Base-by-base conservation (phyloP, 2,113 vertebrate species). In the Mola mola region DNA sequence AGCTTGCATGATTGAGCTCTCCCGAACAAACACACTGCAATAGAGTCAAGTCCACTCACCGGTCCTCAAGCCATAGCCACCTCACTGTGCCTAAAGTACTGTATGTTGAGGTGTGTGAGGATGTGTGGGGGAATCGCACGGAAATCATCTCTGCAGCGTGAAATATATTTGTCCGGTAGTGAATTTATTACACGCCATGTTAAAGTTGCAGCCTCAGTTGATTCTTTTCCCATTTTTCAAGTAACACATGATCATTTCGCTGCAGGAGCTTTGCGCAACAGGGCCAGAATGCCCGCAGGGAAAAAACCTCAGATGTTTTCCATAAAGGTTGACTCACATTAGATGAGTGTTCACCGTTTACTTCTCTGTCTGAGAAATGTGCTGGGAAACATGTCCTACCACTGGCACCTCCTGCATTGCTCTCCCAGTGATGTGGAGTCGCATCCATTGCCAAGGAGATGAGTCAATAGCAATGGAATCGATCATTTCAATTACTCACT, bases 361-460 rank as follows among this genome's bases (percentile, higher is more conserved):
- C 59, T 19, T 55, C 34, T 46, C 2, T 36, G 15, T 59, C 37
- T 62, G 49, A 73, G 43, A 66, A 53, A 68, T 70, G 37, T 86
- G 75, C 69, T 82, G 79, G 87, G 87, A 87, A 89, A 74, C 62
- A 53, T 80, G 75, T 78, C 62, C 71, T 3, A 41, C 70, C 63
- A 29, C 52, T 66, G 75, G 68, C 74, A 78, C 73, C 74, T 74
- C 49, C 48, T 66, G 56, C 26, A 19, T 41, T 29, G 2, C 61
- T 43, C 66, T 79, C 58, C 59, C 62, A 29, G 6, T 28, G 44
- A 75, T 74, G 62, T 47, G 36, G 49, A 60, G 12, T 8, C 26
- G 44, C 42, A 36, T 58, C 20, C 62, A 28, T 66, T 68, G 71
- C 85, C 79, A 86, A 81, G 36, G 46, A 41, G 57, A 77, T 78